These are phyloP conservation scores for Sylvilagus floridanus DNA, from an alignment of 2,797 vertebrate species.

Conservation along the genomic window DNA sequence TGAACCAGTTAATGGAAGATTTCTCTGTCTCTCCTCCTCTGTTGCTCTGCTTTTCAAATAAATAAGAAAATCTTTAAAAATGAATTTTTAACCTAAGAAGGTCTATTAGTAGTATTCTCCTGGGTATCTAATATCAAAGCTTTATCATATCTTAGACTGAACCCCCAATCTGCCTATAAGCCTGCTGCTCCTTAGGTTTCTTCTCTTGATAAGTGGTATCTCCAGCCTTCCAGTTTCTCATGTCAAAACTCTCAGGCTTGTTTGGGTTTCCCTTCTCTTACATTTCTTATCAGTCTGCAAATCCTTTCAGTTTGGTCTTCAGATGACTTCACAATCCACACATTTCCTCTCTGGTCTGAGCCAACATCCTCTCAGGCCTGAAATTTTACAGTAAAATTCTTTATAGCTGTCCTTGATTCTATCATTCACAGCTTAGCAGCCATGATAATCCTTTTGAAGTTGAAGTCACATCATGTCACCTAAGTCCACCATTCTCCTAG, in stretches of 20 bases:
- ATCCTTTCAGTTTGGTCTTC: conserved; percentile 47
- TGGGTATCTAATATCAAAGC: conserved; percentile 2
- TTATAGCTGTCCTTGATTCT: conserved; percentile 11
- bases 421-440: not conserved
- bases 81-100: not conserved
- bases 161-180: not conserved
- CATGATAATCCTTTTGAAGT: conserved; percentile 55
- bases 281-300: conserved; percentile 16
- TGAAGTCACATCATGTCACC: conserved; percentile 6
- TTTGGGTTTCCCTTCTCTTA: conserved; percentile 6
- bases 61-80: too few species aligned
- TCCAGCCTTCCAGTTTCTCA: not conserved
- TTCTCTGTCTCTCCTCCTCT: too few species aligned
- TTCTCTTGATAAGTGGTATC: conserved; percentile 8
- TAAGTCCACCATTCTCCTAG: conserved; percentile 22
- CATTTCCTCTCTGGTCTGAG: conserved; percentile 23
- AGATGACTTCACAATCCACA: conserved; percentile 15
- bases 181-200: not conserved
- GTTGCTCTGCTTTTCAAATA: too few species aligned
- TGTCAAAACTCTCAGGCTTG: conserved; percentile 11
- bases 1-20: too few species aligned
- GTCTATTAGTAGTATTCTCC: not conserved
- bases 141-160: not conserved
- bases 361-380: conserved; percentile 34
- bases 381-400: conserved; percentile 42